phyloP scores from a whole-genome alignment of 2,113 vertebrate genomes.

The Myrmophylax atrothorax region DNA sequence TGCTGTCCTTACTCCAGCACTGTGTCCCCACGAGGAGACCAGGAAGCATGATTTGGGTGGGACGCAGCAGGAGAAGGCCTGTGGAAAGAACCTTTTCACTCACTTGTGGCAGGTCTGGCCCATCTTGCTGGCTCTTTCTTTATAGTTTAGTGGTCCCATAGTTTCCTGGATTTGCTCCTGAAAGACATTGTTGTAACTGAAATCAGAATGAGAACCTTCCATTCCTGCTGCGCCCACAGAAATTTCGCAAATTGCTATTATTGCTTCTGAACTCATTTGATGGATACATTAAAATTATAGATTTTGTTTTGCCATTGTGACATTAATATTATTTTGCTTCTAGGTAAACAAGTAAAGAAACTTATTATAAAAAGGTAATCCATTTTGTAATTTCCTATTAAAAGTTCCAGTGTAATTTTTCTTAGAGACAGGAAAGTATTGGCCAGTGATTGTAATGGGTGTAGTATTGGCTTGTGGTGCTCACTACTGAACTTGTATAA shows the following conservation, averaged over 20 bases:
- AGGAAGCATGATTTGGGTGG: neutral
- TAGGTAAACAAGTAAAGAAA: conserved; percentile 63
- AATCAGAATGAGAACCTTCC: neutral
- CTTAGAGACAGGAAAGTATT: neutral
- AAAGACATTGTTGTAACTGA: neutral
- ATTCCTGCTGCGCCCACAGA: neutral
- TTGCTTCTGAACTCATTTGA: neutral
- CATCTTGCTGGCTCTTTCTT: neutral
- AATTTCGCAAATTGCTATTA: neutral
- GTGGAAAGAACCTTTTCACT: neutral
- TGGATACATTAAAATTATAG: neutral
- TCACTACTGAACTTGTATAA: neutral
- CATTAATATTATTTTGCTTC: conserved; percentile 59
- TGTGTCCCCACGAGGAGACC: neutral
- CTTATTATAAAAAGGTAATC: conserved; percentile 70
- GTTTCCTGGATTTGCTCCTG: neutral
- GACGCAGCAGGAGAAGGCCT: neutral
- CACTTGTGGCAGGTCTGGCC: neutral
- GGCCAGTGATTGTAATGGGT: neutral
- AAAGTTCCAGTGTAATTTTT: neutral
- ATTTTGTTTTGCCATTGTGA: neutral
- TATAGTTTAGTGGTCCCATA: neutral
- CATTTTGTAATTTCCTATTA: conserved; percentile 17
- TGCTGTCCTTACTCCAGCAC: neutral
- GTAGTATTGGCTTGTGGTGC: neutral